These are phyloP conservation scores for Oopsacas minuta DNA, from an alignment of 37 sponge, comb jelly and placozoan species.

Conservation along the genomic window DNA sequence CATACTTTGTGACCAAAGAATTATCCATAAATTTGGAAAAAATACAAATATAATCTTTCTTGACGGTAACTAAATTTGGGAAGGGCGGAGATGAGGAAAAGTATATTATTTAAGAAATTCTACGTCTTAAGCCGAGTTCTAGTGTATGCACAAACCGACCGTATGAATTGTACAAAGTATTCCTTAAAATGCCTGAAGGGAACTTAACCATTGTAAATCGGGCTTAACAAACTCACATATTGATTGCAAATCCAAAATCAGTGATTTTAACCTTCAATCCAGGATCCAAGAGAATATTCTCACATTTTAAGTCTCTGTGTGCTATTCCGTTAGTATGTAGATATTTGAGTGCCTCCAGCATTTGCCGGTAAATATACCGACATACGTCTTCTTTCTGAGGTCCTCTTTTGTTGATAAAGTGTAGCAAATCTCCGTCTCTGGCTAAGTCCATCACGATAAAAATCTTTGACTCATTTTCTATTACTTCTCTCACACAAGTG, in stretches of 20 bases:
- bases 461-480: constrained; percentile 33
- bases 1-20: too few relatives aligned
- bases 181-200: too few relatives aligned
- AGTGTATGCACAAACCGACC: too few relatives aligned
- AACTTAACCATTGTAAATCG: background rate
- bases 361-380: constrained; percentile 20
- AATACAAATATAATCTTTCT: too few relatives aligned
- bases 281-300: constrained; percentile 35
- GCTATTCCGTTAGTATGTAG: constrained; percentile 31
- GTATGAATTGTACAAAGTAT: too few relatives aligned
- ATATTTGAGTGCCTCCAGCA: constrained; percentile 28
- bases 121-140: too few relatives aligned
- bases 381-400: constrained; percentile 29
- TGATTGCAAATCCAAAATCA: constrained; percentile 40
- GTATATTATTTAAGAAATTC: too few relatives aligned
- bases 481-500: constrained; percentile 23
- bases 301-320: constrained; percentile 43
- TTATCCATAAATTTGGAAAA: too few relatives aligned
- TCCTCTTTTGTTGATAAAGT: constrained; percentile 38
- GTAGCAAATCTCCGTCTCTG: constrained; percentile 35
- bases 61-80: too few relatives aligned
- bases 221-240: constrained; percentile 4
- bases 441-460: constrained; percentile 40
- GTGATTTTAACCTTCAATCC: constrained; percentile 28
- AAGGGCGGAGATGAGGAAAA: too few relatives aligned